Conservation (phyloP, 1,140 invertebrate species). For the Aleiodes sp. region DNA sequence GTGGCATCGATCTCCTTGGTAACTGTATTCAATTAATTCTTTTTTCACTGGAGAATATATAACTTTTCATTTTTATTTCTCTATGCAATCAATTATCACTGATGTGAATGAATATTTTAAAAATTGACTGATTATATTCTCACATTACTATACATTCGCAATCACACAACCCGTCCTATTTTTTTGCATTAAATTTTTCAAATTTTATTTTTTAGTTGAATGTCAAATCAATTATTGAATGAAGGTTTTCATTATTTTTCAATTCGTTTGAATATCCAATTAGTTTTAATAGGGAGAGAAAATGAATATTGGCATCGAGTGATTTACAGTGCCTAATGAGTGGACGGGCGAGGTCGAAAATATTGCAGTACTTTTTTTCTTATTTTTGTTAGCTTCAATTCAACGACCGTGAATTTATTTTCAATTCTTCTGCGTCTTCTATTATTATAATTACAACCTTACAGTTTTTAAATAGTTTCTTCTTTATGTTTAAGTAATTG, state of each 20-base stretch:
- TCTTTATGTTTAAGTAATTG: not conserved
- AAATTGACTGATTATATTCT: constrained; percentile 11
- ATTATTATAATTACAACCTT: constrained; percentile 23
- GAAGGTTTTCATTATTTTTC: too few species aligned
- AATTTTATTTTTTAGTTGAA: too few species aligned
- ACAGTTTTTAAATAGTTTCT: constrained; percentile 1
- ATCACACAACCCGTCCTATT: too few species aligned
- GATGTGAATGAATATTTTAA: not conserved
- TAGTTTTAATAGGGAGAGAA: too few species aligned
- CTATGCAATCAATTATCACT: not conserved
- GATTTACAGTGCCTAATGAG: constrained; percentile 26
- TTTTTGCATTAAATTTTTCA: too few species aligned
- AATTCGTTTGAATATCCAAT: too few species aligned
- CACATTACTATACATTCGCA: too few species aligned
- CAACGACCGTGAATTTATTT: constrained; percentile 40
- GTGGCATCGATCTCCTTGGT: constrained; percentile 14
- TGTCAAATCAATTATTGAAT: too few species aligned
- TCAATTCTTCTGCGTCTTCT: constrained; percentile 42
- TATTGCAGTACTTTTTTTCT: constrained; percentile 45
- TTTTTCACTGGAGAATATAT: too few species aligned
- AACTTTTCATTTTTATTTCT: not conserved
- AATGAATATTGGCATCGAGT: not conserved
- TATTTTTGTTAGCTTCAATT: constrained; percentile 23
- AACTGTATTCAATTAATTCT: not conserved
- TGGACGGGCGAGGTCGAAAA: constrained; percentile 52